Conservation (phyloP, 2,113 vertebrate genomes). For the Oenanthe oenanthe region DNA sequence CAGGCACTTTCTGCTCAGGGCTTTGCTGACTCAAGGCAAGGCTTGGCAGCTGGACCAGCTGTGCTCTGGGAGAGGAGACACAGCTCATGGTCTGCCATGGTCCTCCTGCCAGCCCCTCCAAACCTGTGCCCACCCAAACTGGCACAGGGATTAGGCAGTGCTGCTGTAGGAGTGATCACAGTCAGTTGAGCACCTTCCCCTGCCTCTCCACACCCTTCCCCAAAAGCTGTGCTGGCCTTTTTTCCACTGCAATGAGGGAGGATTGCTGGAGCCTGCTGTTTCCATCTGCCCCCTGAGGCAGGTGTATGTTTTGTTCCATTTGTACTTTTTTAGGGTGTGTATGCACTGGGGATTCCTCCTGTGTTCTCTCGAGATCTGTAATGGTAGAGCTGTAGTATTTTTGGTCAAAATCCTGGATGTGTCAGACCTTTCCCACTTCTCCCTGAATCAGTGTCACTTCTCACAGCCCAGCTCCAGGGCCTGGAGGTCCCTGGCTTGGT, state of each 20-base stretch:
- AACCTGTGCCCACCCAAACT: fast-evolving
- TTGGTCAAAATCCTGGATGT: not conserved
- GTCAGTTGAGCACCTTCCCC: not conserved
- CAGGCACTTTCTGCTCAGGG: not conserved
- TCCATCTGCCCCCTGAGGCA: fast-evolving
- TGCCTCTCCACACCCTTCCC: not conserved
- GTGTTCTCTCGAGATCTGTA: not conserved
- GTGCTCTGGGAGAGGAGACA: not conserved
- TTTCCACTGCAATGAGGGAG: not conserved
- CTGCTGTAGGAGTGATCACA: not conserved
- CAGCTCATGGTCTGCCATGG: not conserved
- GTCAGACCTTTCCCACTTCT: not conserved
- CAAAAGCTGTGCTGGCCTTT: not conserved
- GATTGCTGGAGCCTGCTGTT: not conserved
- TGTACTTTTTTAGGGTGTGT: not conserved
- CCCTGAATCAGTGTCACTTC: not conserved
- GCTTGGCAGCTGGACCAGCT: not conserved
- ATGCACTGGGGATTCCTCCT: not conserved
- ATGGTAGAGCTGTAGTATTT: not conserved
- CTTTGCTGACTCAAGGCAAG: constrained; percentile 29
- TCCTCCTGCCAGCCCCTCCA: not conserved
- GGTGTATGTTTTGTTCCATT: not conserved
- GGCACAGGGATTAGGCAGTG: not conserved
- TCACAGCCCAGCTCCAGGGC: not conserved
- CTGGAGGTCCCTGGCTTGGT: not conserved